These are phyloP conservation scores for Philaethria dido DNA, from an alignment of 2,888 invertebrate genomes.

Conservation along the genomic window DNA sequence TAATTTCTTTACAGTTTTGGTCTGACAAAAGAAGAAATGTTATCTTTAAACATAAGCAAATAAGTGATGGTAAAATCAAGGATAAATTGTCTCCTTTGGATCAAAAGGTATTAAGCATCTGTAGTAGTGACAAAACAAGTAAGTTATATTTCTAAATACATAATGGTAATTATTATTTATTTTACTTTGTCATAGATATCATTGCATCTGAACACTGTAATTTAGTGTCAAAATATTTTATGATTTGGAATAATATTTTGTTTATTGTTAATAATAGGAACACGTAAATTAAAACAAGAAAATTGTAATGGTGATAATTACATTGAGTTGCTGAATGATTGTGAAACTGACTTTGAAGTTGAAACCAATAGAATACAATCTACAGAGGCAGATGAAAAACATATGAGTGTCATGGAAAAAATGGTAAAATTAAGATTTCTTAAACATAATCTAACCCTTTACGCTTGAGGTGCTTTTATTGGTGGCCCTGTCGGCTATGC, in stretches of 20 bases:
- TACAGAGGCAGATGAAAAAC: conserved; percentile 61
- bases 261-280: conserved; percentile 55
- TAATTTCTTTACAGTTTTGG: conserved; percentile 60
- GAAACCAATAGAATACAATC: conserved; percentile 49
- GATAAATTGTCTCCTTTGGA: conserved; percentile 59
- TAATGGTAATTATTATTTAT: no score
- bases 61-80: conserved; percentile 60
- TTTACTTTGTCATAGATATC: no score
- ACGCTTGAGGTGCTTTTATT: no score
- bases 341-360: conserved; percentile 49
- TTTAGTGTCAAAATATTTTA: no score
- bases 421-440: conserved; percentile 53
- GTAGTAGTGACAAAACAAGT: conserved; percentile 51
- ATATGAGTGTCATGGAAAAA: conserved; percentile 67
- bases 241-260: conserved; percentile 10
- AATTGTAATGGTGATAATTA: conserved; percentile 59
- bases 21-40: conserved; percentile 67
- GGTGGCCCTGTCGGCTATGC: no score
- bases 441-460: no score
- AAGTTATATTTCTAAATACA: conserved; percentile 45
- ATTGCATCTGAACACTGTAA: no score
- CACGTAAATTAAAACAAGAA: conserved; percentile 61
- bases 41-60: conserved; percentile 63
- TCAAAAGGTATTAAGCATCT: conserved; percentile 60
- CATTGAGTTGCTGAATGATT: conserved; percentile 52